Conservation (phyloP, 2,113 vertebrate genomes). For the Cheirogaleus medius region DNA sequence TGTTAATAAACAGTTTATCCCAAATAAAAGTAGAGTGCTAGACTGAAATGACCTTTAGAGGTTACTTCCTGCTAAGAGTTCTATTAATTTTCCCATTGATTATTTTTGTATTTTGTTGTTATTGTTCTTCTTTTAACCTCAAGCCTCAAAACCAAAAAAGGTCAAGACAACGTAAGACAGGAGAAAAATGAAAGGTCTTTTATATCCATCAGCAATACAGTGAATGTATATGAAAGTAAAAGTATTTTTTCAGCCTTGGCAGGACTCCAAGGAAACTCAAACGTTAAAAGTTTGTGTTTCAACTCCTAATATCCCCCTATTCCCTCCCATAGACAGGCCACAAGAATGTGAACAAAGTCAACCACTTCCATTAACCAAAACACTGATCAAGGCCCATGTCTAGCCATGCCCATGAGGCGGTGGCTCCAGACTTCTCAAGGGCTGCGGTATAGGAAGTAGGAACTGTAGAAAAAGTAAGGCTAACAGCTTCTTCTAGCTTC, state of each 20-base stretch:
- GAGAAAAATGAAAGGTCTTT: constrained; percentile 29
- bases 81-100: background rate
- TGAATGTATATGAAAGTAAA: constrained; percentile 8
- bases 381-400: background rate
- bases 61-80: background rate
- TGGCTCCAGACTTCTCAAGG: background rate
- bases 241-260: background rate
- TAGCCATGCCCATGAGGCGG: background rate
- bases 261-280: background rate
- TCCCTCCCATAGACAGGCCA: background rate
- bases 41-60: background rate
- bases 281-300: background rate
- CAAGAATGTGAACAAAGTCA: background rate
- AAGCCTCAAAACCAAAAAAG: constrained; percentile 25
- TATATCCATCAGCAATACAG: background rate
- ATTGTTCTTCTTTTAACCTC: background rate
- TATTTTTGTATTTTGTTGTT: background rate
- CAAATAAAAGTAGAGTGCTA: background rate
- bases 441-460: background rate
- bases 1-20: background rate
- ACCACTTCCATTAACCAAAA: background rate
- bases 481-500: no score
- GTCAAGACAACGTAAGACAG: background rate
- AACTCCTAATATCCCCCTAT: background rate
- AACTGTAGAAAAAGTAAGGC: no score